These are phyloP conservation scores for Cheilosia grossa DNA, from an alignment of 2,888 invertebrate species.

Conservation along the genomic window DNA sequence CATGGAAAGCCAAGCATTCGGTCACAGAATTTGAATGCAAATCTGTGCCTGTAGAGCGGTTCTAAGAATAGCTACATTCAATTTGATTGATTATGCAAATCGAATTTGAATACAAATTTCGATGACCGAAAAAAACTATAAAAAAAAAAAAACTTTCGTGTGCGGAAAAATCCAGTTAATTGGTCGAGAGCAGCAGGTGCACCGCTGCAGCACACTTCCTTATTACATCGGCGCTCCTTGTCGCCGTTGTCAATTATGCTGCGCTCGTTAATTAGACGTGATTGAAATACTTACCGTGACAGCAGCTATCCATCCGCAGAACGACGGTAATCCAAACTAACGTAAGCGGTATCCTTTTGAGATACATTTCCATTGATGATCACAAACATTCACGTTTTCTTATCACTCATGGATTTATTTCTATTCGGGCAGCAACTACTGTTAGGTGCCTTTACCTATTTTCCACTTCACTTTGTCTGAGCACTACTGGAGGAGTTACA, in stretches of 20 bases:
- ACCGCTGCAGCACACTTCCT: slow-evolving; percentile 57
- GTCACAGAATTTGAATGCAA: no score
- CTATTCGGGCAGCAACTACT: not conserved
- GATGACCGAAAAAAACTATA: not conserved
- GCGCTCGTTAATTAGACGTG: slow-evolving; percentile 28
- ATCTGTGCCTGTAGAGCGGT: not conserved
- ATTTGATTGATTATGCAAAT: slow-evolving; percentile 36
- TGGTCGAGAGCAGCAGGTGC: slow-evolving; percentile 59
- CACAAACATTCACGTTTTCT: slow-evolving; percentile 40
- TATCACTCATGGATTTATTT: slow-evolving; percentile 54
- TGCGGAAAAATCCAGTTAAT: slow-evolving; percentile 60
- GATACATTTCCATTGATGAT: slow-evolving; percentile 45
- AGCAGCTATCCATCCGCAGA: slow-evolving; percentile 52
- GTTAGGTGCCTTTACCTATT: slow-evolving; percentile 17
- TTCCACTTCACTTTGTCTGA: slow-evolving; percentile 23
- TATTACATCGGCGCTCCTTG: slow-evolving; percentile 51
- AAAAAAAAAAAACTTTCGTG: slow-evolving; percentile 49
- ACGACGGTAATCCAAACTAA: slow-evolving; percentile 62
- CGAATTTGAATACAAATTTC: slow-evolving; percentile 20
- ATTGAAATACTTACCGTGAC: slow-evolving; percentile 61
- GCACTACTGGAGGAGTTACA: slow-evolving; percentile 12
- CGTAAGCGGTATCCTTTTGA: slow-evolving; percentile 55
- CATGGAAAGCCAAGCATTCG: no score
- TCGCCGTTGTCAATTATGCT: slow-evolving; percentile 5
- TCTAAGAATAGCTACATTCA: not conserved